These are phyloP conservation scores for Pleuronectes platessa DNA, from an alignment of 2,113 vertebrate genomes.

Conservation along the genomic window DNA sequence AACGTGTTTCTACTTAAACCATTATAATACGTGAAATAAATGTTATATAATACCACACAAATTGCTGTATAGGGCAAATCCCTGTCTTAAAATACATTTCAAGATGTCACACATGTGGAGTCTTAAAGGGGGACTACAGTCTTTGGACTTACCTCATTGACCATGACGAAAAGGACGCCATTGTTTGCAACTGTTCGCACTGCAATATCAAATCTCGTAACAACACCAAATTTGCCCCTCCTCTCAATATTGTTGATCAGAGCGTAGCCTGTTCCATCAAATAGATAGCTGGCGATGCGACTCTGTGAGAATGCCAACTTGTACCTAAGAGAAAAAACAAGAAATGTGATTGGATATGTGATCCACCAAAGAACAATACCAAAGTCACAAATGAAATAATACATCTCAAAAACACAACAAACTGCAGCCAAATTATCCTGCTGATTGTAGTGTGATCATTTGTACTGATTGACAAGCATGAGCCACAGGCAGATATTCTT, in stretches of 20 bases:
- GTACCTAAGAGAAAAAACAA: slow-evolving; percentile 79
- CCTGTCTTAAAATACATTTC: neutral
- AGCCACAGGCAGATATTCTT: too few relatives aligned
- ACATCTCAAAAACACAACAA: neutral
- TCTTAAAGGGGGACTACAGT: neutral
- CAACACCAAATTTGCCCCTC: slow-evolving; percentile 85
- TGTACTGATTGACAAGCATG: too few relatives aligned
- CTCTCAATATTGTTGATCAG: slow-evolving; percentile 91
- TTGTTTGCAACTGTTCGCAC: slow-evolving; percentile 91
- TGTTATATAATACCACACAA: too few relatives aligned
- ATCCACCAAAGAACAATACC: too few relatives aligned
- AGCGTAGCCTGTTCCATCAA: slow-evolving; percentile 94
- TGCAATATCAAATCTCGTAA: slow-evolving; percentile 96
- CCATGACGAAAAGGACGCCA: slow-evolving; percentile 91
- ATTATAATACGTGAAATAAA: neutral
- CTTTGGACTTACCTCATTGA: slow-evolving; percentile 87
- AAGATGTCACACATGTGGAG: neutral
- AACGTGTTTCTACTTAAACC: too few relatives aligned
- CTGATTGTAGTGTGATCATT: too few relatives aligned
- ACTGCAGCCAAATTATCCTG: neutral
- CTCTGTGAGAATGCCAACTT: slow-evolving; percentile 97
- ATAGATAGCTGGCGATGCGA: slow-evolving; percentile 92
- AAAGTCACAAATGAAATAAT: neutral
- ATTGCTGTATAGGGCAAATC: neutral
- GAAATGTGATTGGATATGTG: neutral